Base-by-base conservation (phyloP, 2,888 invertebrate species). In the Agrenia bidenticulata region DNA sequence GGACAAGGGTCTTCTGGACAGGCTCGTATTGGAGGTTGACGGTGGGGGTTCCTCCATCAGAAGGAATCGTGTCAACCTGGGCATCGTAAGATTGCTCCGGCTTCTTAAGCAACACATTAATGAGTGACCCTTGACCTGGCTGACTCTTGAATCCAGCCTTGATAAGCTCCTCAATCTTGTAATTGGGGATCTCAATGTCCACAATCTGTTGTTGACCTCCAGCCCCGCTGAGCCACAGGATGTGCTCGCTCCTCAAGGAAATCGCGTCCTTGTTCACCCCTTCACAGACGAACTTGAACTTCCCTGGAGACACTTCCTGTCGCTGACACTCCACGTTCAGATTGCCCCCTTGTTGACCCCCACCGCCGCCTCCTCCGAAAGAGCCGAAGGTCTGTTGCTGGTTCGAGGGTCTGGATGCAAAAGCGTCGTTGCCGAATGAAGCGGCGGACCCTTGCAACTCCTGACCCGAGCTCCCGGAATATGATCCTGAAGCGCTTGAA, bases 141-240 rank as follows among this genome's bases (percentile, higher is more conserved):
- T 26, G 21, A 21, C 15, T 24, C 39, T 69, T 69, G 55, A 69
- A 69, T 37, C 69, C 69, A 9, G 69, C 69, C 27, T 69, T 69
- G 69, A 69, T 69, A n/a, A 65, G 54, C 49, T 69, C 69, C 1
- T 56, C 63, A 49, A 69, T 63, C 32, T 63, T 65, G 66, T 69
- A 69, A 42, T 69, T 69, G 41, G 69, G 69, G 32, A 69, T 56
- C 24, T 66, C 69, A 61, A 69, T 69, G 45, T 69, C 69, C 9
- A 69, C 60, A 9, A 69, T 61, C 13, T 61, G 59, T 7, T 53
- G 13, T 21, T 54, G 55, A 2, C 66, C 66, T n/a, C 17, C 26
- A 1, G 60, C 55, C 1, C 66, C 61, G 21, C 59, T 59, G 1
- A 69, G 27, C 69, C 69, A 69, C 23, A 69, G 51, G 32, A 69